Percentiles rank a stretch among this genome's conserved stretches.
phyloP scores from a whole-genome alignment of 2,888 invertebrate species.

The Plebejus argus region DNA sequence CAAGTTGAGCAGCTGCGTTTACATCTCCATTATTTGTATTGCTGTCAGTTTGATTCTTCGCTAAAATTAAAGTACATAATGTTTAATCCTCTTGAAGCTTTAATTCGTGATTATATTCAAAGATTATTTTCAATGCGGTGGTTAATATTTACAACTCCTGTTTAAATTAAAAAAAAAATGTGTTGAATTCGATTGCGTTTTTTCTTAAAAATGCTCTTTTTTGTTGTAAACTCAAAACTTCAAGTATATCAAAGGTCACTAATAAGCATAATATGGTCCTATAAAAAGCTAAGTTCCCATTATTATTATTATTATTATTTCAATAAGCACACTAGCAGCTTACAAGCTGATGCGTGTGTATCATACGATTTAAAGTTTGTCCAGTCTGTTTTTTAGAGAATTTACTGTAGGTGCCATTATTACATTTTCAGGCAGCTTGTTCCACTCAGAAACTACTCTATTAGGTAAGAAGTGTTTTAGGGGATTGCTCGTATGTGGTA shows the following conservation, averaged over 20 bases:
- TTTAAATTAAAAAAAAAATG: slow-evolving; percentile 35
- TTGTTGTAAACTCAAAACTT: background rate
- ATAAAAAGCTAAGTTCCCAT: no score
- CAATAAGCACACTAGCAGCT: no score
- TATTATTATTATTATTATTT: no score
- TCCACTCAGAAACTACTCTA: no score
- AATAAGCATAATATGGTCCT: no score
- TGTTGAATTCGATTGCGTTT: background rate
- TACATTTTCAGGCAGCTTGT: no score
- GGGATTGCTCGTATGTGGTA: no score
- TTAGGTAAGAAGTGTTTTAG: no score
- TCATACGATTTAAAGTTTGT: no score
- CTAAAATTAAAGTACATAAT: background rate
- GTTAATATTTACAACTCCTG: slow-evolving; percentile 40
- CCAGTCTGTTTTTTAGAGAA: no score
- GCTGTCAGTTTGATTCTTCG: background rate
- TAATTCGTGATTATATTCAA: background rate
- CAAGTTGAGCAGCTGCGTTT: slow-evolving; percentile 29
- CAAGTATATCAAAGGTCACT: background rate
- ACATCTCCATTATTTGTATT: background rate
- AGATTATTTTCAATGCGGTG: background rate
- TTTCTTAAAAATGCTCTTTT: background rate
- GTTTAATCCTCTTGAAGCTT: background rate
- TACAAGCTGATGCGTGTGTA: no score
- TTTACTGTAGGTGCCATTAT: no score